Base-by-base conservation (phyloP, 2,888 invertebrate species). In the Mactromeris polynyma region DNA sequence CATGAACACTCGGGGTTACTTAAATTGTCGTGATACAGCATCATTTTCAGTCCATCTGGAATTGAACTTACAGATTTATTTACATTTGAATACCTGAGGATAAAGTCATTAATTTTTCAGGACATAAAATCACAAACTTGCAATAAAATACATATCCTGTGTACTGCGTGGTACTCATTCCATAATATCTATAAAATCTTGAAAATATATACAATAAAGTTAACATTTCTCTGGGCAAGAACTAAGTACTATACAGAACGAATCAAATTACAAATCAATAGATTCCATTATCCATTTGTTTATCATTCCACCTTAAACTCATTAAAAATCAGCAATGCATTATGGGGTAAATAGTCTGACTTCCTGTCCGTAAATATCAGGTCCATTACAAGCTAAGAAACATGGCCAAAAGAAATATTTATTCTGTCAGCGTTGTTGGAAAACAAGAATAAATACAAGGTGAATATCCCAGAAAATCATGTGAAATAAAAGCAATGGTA, bases 341-440 rank as follows among this genome's bases (percentile, higher is more conserved):
- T 89, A 89, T 85, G 83, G 88, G 85, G 80, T 86, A 80, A 83
- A 83, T 86, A 58, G 83, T 64, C 9, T 54, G 19, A 83, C 83
- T 80, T 89, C 86, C 86, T 89, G 83, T 83, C 80, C 42, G 82
- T 81, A 33, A 77, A 87, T 77, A 83, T 81, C 38, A 33, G 26
- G 81, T 83, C 85, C 88, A 85, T 86, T 89, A 86, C 42, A 42
- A 51, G 73, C 80, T 42, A n/a, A 26, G 46, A 81, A 64, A 58
- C 69, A 36, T 89, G 54, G 89, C 89, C 89, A 89, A 89, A 85
- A 82, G 85, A 82, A 89, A 89, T 89, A 86, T 89, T 89, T 85
- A 73, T 79, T 82, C 40, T 78, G 89, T 64, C 54, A 36, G 40
- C 54, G 64, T 83, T 4, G 17, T 33, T 36, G 19, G 73, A 33